A percentile compares a stretch with the other conserved stretches of the same genome.
Conservation (phyloP, 2,113 vertebrate genomes). For the Malaclemys terrapin region DNA sequence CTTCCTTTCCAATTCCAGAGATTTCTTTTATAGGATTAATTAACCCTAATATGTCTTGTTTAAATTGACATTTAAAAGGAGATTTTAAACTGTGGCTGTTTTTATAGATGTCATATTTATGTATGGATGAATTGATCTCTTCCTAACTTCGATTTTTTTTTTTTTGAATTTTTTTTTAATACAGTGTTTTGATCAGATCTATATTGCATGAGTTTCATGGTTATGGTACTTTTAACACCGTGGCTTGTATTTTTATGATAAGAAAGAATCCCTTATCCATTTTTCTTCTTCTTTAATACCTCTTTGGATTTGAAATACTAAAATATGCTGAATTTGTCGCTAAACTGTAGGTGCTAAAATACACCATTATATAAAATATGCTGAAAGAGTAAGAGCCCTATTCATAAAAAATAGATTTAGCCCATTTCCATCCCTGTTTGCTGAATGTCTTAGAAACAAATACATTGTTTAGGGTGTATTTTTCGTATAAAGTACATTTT, state of each 20-base stretch:
- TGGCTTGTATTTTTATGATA: background rate
- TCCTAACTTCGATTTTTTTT: rapidly evolving
- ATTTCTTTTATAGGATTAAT: rapidly evolving
- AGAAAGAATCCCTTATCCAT: background rate
- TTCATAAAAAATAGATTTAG: rapidly evolving
- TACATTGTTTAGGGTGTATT: background rate
- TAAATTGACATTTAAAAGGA: background rate
- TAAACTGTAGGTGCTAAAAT: background rate
- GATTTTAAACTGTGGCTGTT: background rate
- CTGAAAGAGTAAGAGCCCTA: background rate
- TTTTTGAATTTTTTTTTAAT: background rate
- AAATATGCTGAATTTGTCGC: background rate
- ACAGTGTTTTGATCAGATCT: background rate
- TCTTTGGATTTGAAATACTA: background rate
- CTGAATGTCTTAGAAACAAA: background rate
- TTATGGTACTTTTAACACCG: background rate
- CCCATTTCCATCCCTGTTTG: background rate
- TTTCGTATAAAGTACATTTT: background rate
- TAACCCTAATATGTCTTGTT: background rate
- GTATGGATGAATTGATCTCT: background rate
- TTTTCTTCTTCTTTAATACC: background rate
- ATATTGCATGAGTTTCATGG: background rate
- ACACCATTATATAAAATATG: background rate
- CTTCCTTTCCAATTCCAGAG: background rate
- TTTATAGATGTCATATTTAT: background rate